Evolutionary conservation across 2,888 invertebrate species (phyloP).

Genomic region (Eretmocerus hayati): DNA sequence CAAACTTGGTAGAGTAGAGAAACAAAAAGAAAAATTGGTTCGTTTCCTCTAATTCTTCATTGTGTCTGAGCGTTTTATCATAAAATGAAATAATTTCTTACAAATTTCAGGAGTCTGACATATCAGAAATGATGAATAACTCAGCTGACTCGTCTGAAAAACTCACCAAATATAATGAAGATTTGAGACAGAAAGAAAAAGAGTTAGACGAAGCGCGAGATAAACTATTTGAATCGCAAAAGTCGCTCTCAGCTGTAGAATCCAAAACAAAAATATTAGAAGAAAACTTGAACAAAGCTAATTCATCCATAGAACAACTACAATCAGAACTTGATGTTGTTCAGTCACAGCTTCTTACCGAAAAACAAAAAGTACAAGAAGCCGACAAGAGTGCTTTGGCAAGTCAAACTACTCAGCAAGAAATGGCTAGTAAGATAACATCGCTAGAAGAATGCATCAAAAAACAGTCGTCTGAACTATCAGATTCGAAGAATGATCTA

Average conservation of each 20-base stretch:
- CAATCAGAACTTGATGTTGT: slow-evolving; percentile 27
- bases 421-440: slow-evolving; percentile 33
- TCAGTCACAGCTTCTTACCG: slow-evolving; percentile 26
- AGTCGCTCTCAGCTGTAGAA: slow-evolving; percentile 27
- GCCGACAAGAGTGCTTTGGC: slow-evolving; percentile 22
- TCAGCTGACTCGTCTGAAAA: slow-evolving; percentile 54
- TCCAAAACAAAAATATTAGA: slow-evolving; percentile 26
- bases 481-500: slow-evolving; percentile 29
- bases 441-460: slow-evolving; percentile 49
- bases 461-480: slow-evolving; percentile 46
- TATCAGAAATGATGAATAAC: slow-evolving; percentile 55
- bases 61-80: neutral
- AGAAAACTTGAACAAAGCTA: slow-evolving; percentile 28
- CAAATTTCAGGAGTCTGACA: slow-evolving; percentile 49
- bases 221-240: slow-evolving; percentile 31
- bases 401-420: slow-evolving; percentile 25
- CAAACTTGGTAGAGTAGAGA: slow-evolving; percentile 51
- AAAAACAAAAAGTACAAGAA: slow-evolving; percentile 26
- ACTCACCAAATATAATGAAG: slow-evolving; percentile 43
- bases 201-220: slow-evolving; percentile 38
- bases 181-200: slow-evolving; percentile 40
- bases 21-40: slow-evolving; percentile 55
- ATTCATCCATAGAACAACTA: slow-evolving; percentile 24
- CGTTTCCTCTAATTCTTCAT: neutral
- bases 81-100: neutral